Evolutionary conservation across 53 echinoderm and acorn worm species (phyloP), one percentile per base, ranked within the genome.

Genomic region (Astropecten irregularis): DNA sequence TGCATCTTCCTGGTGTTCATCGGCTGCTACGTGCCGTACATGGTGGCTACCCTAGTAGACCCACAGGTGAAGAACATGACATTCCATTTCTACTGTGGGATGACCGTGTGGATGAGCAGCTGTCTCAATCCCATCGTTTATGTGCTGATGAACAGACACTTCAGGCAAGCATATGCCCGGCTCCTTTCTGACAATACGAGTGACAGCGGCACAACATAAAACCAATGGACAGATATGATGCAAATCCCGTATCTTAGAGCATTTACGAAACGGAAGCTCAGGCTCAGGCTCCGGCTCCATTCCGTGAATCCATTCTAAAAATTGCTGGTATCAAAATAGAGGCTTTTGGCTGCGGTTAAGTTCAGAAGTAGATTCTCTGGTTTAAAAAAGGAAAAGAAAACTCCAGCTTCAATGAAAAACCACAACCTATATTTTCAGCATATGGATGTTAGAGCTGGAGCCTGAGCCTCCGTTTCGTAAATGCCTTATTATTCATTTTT

Each of bases 71-170:
- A 77, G 33, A 49, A 77, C 20, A 55, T 89, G 61, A 67, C 84
- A 9, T 20, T 85, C 36, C 85, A 85, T 49, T 89, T 89, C 79
- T 89, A 67, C 40, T 58, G 68, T 31, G 76, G 85, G 3, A 77
- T 68, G 63, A 85, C 85, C 52, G 84, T 68, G 6, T 89, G 89
- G 89, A 77, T 89, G 40, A 89, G 89, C 30, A 85, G 85, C 49
- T 89, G 85, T 39, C 76, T 89, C 15, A 89, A 89, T 49, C 89
- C 89, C 25, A 56, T 89, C 22, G 55, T 89, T 15, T 89, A 89
- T 23, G 89, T 85, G 9, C 33, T 36, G 8, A 76, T 89, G 85
- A 89, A 89, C 59, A 76, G 56, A 50, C 85, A 89, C 26, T 89
- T 89, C 65, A 66, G 85, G 18, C 63, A 69, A 46, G 89, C 89